Evolutionary conservation across 2,113 vertebrate genomes (phyloP).

Genomic region (Sturnus vulgaris): DNA sequence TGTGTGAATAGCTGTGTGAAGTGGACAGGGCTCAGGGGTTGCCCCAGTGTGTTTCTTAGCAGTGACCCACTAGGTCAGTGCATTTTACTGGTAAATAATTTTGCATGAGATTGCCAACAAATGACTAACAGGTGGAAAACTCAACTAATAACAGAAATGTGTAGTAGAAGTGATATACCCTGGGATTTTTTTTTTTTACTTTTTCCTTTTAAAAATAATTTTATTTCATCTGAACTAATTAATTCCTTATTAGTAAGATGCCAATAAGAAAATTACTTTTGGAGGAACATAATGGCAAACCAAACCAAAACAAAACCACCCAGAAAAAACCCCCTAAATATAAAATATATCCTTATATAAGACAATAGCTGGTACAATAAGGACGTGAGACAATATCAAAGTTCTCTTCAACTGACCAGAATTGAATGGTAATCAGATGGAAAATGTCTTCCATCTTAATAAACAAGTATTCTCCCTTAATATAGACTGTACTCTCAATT

Average conservation of each 20-base stretch:
- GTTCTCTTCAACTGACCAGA: constrained; percentile 30
- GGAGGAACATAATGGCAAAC: not conserved
- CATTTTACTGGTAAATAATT: not conserved
- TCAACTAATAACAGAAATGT: not conserved
- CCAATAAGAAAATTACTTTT: constrained; percentile 44
- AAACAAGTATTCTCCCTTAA: not conserved
- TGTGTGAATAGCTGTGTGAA: not conserved
- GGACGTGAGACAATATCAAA: not conserved
- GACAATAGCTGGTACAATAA: constrained; percentile 30
- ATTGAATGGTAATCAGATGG: constrained; percentile 36
- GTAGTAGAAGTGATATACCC: not conserved
- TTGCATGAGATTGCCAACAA: not conserved
- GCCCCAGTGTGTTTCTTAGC: not conserved
- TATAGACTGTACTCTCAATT: not conserved
- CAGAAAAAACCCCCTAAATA: not conserved
- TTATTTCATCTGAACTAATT: constrained; percentile 30
- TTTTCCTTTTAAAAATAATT: not conserved
- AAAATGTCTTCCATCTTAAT: constrained; percentile 20
- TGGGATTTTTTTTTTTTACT: not conserved
- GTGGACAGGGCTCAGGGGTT: not conserved
- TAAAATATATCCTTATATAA: constrained; percentile 27
- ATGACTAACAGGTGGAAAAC: not conserved
- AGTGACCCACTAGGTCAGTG: not conserved
- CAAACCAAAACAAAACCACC: not conserved
- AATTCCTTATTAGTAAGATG: constrained; percentile 31